Percentiles rank a stretch among this genome's conserved stretches.
These are phyloP conservation scores for Tipula helvola DNA, from an alignment of 2,888 invertebrate species.

Conservation along the genomic window DNA sequence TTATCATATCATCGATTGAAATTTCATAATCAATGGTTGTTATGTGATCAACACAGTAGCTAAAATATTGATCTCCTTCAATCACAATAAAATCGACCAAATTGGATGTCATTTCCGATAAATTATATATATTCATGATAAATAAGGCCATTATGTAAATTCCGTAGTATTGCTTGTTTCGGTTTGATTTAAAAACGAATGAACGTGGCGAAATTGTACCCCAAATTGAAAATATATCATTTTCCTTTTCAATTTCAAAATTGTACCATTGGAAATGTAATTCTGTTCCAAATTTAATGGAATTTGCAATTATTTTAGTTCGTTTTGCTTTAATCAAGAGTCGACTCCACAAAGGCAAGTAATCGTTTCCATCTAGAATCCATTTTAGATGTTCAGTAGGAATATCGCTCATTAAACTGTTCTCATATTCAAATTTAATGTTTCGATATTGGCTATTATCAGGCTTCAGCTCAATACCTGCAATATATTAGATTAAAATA, in stretches of 20 bases:
- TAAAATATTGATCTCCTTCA: slow-evolving; percentile 45
- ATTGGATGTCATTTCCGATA: slow-evolving; percentile 49
- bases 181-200: slow-evolving; percentile 38
- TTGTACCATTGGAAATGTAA: slow-evolving; percentile 41
- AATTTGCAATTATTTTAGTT: slow-evolving; percentile 27
- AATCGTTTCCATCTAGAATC: slow-evolving; percentile 17
- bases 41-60: slow-evolving; percentile 38
- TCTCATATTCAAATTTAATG: not conserved
- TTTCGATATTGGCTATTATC: not conserved
- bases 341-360: slow-evolving; percentile 27
- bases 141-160: slow-evolving; percentile 46
- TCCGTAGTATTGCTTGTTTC: slow-evolving; percentile 51
- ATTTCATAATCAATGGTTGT: slow-evolving; percentile 43
- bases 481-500: not conserved
- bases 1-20: slow-evolving; percentile 41
- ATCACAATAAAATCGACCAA: slow-evolving; percentile 49
- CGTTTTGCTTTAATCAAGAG: slow-evolving; percentile 21
- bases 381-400: not conserved
- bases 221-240: slow-evolving; percentile 55
- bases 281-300: slow-evolving; percentile 14
- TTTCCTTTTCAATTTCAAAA: slow-evolving; percentile 55
- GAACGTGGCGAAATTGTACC: slow-evolving; percentile 51
- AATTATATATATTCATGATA: slow-evolving; percentile 44
- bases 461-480: not conserved
- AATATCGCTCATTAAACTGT: not conserved